A percentile compares a stretch with the other conserved stretches of the same genome.
Conservation (phyloP, 1,140 invertebrate species). For the Macrosteles quadrilineatus region DNA sequence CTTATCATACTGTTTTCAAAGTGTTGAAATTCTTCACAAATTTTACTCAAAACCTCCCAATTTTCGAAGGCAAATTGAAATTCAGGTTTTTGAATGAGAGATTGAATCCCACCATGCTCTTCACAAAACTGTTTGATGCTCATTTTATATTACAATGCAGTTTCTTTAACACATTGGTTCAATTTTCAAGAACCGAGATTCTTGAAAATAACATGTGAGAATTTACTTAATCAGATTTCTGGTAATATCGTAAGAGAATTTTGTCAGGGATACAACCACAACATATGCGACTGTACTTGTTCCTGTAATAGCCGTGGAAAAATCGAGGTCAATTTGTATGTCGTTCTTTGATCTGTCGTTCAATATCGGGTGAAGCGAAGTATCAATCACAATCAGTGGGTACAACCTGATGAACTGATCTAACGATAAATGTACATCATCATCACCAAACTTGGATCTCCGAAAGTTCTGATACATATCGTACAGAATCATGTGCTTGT, state of each 20-base stretch:
- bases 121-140: no score
- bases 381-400: background rate
- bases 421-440: no score
- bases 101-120: no score
- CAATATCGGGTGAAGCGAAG: background rate
- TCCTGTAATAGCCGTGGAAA: background rate
- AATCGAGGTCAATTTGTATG: constrained; percentile 4
- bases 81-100: no score
- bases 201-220: no score
- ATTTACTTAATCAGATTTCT: background rate
- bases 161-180: no score
- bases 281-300: background rate
- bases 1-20: no score
- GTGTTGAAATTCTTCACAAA: no score
- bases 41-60: no score
- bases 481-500: background rate
- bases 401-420: background rate
- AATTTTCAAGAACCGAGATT: no score
- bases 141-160: no score
- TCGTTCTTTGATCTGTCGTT: background rate
- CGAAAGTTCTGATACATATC: background rate
- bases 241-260: constrained; percentile 1
- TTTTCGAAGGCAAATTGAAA: no score
- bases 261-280: background rate
- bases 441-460: background rate